These are phyloP conservation scores for Danio choprae DNA, from an alignment of 2,797 vertebrate genomes.

Conservation along the genomic window DNA sequence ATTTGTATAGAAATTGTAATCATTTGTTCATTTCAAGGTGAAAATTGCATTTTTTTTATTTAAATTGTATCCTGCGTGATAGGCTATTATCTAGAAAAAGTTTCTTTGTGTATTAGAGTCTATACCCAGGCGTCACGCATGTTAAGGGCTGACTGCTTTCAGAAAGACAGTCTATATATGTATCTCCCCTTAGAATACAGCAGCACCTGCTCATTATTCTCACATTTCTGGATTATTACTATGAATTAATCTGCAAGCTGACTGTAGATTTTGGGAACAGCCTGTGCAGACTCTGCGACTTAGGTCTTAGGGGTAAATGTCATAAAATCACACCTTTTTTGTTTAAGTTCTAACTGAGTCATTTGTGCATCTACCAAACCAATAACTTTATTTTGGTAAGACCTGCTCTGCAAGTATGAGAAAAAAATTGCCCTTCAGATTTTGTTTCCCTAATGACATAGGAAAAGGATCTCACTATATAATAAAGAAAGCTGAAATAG, in stretches of 20 bases:
- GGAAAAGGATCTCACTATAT: too few relatives aligned
- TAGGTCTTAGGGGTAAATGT: constrained; percentile 42
- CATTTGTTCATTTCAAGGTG: constrained; percentile 99
- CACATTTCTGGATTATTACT: constrained; percentile 69
- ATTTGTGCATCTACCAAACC: too few relatives aligned
- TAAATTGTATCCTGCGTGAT: constrained; percentile 93
- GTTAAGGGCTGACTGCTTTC: constrained; percentile 86
- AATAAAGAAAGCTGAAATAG: too few relatives aligned
- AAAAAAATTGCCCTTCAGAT: too few relatives aligned
- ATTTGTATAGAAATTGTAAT: constrained; percentile 99
- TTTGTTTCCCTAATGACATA: too few relatives aligned
- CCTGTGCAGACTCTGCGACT: constrained; percentile 42
- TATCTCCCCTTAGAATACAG: constrained; percentile 77
- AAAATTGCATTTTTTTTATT: constrained; percentile 99
- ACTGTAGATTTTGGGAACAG: constrained; percentile 58
- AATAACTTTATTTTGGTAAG: too few relatives aligned
- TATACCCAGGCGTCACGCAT: constrained; percentile 81
- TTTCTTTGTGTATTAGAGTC: constrained; percentile 89
- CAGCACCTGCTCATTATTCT: constrained; percentile 59
- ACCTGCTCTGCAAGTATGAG: too few relatives aligned
- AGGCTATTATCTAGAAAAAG: constrained; percentile 94
- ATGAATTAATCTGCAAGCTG: constrained; percentile 71
- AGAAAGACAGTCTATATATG: constrained; percentile 81
- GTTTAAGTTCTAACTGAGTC: too few relatives aligned
- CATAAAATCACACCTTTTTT: too few relatives aligned